Conservation (phyloP, 1,140 invertebrate genomes). For the Pantala flavescens region DNA sequence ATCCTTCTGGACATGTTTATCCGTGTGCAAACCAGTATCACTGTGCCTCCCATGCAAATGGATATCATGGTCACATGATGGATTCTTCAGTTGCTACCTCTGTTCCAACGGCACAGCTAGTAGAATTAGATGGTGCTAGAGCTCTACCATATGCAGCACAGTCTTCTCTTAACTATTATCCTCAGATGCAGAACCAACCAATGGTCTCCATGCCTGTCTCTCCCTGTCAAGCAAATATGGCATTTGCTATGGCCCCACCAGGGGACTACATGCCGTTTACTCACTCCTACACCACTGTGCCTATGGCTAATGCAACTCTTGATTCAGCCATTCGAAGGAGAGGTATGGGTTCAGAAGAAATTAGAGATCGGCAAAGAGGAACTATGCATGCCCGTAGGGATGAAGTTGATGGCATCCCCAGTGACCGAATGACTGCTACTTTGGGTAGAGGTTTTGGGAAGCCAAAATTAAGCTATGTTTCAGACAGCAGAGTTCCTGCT, state of each 20-base stretch:
- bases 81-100: slow-evolving; percentile 15
- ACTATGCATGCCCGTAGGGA: neutral
- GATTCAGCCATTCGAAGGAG: neutral
- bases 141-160: slow-evolving; percentile 32
- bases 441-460: neutral
- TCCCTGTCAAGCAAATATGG: neutral
- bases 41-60: slow-evolving; percentile 21
- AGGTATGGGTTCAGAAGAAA: neutral
- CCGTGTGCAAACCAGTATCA: slow-evolving; percentile 22
- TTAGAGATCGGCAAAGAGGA: neutral
- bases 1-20: neutral
- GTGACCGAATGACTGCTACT: neutral
- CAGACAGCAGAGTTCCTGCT: slow-evolving; percentile 35
- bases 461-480: neutral
- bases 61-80: slow-evolving; percentile 23
- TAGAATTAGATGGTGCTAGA: slow-evolving; percentile 48
- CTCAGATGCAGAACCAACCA: neutral
- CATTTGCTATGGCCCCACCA: neutral
- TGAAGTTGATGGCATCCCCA: neutral
- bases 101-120: slow-evolving; percentile 53
- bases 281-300: neutral
- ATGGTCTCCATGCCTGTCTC: neutral
- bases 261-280: neutral
- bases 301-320: slow-evolving; percentile 5
- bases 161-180: neutral